These are phyloP conservation scores for Scaptomyza flava DNA, from an alignment of 2,888 invertebrate genomes.

Conservation along the genomic window DNA sequence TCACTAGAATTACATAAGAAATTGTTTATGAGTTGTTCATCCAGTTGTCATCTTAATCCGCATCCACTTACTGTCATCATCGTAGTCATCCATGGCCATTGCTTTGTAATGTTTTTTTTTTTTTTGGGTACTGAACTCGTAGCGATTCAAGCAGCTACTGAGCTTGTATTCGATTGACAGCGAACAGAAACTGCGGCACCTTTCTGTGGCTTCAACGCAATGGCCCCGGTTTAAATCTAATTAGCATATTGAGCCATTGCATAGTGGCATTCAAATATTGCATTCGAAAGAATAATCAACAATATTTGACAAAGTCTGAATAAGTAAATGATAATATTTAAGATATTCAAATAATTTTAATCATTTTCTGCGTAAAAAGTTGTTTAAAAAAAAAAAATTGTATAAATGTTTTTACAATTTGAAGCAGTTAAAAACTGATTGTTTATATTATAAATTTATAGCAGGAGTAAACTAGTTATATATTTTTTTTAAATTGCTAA, in stretches of 20 bases:
- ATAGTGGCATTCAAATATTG: slow-evolving; percentile 33
- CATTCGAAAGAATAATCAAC: background rate
- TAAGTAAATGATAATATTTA: no score
- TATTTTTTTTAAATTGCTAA: no score
- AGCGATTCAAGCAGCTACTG: slow-evolving; percentile 59
- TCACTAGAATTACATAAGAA: slow-evolving; percentile 42
- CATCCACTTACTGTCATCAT: slow-evolving; percentile 74
- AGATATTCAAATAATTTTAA: no score
- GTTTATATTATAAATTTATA: no score
- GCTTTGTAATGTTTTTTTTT: background rate
- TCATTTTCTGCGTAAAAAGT: no score
- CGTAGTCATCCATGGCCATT: slow-evolving; percentile 81
- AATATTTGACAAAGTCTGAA: background rate
- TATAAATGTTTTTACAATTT: no score
- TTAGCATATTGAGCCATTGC: slow-evolving; percentile 66
- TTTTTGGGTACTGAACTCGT: slow-evolving; percentile 24
- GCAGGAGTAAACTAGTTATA: no score
- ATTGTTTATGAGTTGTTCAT: background rate
- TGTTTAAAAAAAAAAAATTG: no score
- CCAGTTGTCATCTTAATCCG: background rate
- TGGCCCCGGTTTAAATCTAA: slow-evolving; percentile 78
- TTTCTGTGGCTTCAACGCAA: slow-evolving; percentile 70
- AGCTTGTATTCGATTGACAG: slow-evolving; percentile 24
- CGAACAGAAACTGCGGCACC: slow-evolving; percentile 19
- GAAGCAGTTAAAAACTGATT: no score